Percentiles rank a stretch among this genome's conserved stretches.
Evolutionary conservation across 2,113 vertebrate species (phyloP).

Genomic region (Sphaerodactylus townsendi): DNA sequence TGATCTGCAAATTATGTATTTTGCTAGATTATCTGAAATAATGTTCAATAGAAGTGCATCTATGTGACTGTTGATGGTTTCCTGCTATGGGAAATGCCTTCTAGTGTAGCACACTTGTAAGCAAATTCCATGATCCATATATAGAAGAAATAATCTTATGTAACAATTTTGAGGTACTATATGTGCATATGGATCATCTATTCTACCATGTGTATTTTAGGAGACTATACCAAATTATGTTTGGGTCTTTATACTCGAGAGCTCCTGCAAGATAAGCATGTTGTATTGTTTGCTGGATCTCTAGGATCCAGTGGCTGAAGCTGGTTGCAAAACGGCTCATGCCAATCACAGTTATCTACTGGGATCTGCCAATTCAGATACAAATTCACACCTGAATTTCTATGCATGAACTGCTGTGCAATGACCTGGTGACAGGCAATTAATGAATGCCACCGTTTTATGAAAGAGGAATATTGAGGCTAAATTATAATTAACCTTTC

Average conservation of each 20-base stretch:
- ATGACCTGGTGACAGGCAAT: too few species aligned
- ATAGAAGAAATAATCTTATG: background rate
- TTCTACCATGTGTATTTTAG: background rate
- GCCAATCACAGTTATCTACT: too few species aligned
- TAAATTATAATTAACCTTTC: too few species aligned
- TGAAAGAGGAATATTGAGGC: too few species aligned
- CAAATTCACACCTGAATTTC: too few species aligned
- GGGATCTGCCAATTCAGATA: too few species aligned
- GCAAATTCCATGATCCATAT: accelerated
- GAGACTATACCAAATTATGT: background rate
- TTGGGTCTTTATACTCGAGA: background rate
- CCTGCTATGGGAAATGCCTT: background rate
- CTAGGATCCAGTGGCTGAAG: too few species aligned
- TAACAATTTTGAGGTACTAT: background rate
- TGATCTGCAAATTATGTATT: accelerated
- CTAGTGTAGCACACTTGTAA: background rate
- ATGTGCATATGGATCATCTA: background rate
- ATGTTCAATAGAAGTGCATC: background rate
- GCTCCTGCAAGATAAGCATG: too few species aligned
- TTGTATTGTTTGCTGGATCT: too few species aligned
- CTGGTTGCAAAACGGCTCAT: too few species aligned
- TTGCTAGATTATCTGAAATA: background rate
- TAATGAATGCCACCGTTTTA: too few species aligned
- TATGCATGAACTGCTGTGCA: too few species aligned
- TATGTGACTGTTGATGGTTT: background rate